A percentile compares a stretch with the other conserved stretches of the same genome.
These are phyloP conservation scores for Lasioglossum villosulum DNA, from an alignment of 2,888 invertebrate genomes.

Conservation along the genomic window DNA sequence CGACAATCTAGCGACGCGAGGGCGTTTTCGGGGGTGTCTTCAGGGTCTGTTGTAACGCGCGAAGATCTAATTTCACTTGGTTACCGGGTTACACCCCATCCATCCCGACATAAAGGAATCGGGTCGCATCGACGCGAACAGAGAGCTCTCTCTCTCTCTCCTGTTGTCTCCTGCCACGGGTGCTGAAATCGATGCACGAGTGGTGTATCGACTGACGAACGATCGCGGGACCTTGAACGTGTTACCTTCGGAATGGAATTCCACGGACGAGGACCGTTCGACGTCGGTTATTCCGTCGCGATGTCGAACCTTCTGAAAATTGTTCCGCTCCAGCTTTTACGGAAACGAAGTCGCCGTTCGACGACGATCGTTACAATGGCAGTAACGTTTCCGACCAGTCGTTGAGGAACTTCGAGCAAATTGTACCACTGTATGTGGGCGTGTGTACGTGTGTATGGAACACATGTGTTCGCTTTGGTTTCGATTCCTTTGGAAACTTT, in stretches of 20 bases:
- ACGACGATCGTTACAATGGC: constrained; percentile 7
- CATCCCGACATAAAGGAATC: constrained; percentile 52
- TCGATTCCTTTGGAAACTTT: neutral
- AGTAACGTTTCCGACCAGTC: neutral
- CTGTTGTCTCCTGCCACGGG: constrained; percentile 26
- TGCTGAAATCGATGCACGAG: constrained; percentile 30
- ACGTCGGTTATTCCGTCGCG: neutral
- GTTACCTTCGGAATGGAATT: constrained; percentile 29
- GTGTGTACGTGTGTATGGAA: neutral
- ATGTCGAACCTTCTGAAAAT: constrained; percentile 8
- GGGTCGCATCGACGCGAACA: constrained; percentile 51
- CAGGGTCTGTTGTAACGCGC: constrained; percentile 3
- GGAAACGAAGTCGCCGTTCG: constrained; percentile 10
- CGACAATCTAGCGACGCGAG: neutral
- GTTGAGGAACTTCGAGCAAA: neutral
- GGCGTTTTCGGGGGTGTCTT: neutral
- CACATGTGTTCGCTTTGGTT: neutral
- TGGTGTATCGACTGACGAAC: constrained; percentile 40
- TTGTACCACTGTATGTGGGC: neutral
- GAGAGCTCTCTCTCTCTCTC: constrained; percentile 21
- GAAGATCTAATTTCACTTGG: constrained; percentile 25
- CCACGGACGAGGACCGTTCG: neutral
- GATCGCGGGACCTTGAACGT: constrained; percentile 45
- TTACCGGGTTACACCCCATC: constrained; percentile 4
- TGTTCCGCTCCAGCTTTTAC: constrained; percentile 15